Evolutionary conservation across 2,797 vertebrate species (phyloP).

Genomic region (Sebastolobus altivelis): DNA sequence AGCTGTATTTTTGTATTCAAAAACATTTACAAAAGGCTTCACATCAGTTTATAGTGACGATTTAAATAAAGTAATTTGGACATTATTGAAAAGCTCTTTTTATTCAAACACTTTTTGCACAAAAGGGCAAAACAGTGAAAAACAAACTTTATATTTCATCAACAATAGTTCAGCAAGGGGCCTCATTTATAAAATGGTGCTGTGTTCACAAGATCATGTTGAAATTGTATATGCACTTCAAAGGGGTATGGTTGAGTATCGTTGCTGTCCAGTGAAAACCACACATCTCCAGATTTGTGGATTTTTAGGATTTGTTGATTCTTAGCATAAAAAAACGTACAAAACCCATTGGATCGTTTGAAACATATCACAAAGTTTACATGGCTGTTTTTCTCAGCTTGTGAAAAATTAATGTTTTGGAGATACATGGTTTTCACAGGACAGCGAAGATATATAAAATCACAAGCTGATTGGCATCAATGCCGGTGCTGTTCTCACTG

Average conservation of each 20-base stretch:
- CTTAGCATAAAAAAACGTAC: neutral
- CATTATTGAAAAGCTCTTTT: slow-evolving; percentile 45
- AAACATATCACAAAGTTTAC: neutral
- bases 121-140: slow-evolving; percentile 8
- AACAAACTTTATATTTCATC: slow-evolving; percentile 6
- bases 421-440: neutral
- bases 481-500: neutral
- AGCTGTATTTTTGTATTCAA: slow-evolving; percentile 91
- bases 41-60: slow-evolving; percentile 73
- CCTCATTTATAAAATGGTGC: neutral
- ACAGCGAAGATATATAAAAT: neutral
- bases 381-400: neutral
- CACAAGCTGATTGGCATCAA: no score
- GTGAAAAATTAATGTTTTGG: neutral
- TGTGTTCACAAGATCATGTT: neutral
- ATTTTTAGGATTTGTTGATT: neutral
- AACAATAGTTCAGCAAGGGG: slow-evolving; percentile 1
- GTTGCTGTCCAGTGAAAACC: slow-evolving; percentile 1
- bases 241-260: neutral
- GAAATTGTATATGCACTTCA: neutral
- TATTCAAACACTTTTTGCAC: slow-evolving; percentile 38
- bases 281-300: neutral
- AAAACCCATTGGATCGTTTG: neutral
- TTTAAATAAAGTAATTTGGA: slow-evolving; percentile 79
- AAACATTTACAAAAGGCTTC: slow-evolving; percentile 78